Evolutionary conservation across 2,797 vertebrate species (phyloP).

Genomic region (Tapera naevia): DNA sequence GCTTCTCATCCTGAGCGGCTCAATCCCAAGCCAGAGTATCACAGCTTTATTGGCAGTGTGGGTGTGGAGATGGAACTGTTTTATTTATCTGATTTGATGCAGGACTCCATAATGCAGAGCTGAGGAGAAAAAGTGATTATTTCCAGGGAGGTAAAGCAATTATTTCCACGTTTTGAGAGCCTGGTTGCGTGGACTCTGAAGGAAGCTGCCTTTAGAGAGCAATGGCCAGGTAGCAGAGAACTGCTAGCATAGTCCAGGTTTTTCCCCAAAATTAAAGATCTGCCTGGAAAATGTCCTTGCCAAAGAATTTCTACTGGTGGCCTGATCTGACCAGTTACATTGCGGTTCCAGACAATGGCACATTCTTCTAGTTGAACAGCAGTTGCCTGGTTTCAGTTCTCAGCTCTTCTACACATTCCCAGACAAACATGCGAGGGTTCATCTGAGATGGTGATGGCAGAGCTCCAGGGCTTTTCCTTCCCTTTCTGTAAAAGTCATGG

Average conservation of each 20-base stretch:
- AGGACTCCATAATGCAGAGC: background rate
- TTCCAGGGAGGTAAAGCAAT: too few relatives aligned
- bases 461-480: background rate
- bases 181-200: too few relatives aligned
- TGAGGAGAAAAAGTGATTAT: background rate
- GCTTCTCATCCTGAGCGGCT: background rate
- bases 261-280: background rate
- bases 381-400: background rate
- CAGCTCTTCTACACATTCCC: background rate
- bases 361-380: rapidly evolving
- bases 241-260: background rate
- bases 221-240: background rate
- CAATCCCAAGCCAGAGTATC: background rate
- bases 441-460: background rate
- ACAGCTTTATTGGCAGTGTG: background rate
- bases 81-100: background rate
- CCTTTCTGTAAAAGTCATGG: background rate
- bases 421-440: background rate
- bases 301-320: background rate
- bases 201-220: background rate
- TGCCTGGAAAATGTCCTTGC: background rate
- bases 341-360: background rate
- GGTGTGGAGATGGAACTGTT: background rate
- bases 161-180: background rate
- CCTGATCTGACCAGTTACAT: background rate